Evolutionary conservation across 2,113 vertebrate species (phyloP).

Genomic region (Danionella cerebrum): DNA sequence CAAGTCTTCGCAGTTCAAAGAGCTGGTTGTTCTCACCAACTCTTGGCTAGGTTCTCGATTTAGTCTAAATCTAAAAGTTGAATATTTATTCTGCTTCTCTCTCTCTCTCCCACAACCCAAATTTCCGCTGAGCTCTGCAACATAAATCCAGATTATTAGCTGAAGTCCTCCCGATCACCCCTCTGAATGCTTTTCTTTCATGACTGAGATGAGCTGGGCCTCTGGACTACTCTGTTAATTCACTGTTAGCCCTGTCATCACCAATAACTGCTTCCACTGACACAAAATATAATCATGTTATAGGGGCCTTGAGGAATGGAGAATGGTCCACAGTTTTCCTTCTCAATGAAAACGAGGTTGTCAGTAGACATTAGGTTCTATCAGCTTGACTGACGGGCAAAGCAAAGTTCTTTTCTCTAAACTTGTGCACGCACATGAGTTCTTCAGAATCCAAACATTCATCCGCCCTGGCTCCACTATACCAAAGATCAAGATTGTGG

Average conservation of each 20-base stretch:
- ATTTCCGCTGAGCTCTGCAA: neutral
- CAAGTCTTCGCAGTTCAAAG: constrained; percentile 26
- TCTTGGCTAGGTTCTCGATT: too few relatives aligned
- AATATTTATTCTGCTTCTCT: too few relatives aligned
- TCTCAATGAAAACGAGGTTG: constrained; percentile 14
- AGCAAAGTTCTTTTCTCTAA: neutral
- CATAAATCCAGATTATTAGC: constrained; percentile 4
- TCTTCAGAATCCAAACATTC: neutral
- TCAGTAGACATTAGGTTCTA: constrained; percentile 22
- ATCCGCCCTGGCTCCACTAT: neutral
- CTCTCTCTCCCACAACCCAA: neutral
- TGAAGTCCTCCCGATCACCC: neutral
- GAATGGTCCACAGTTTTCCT: constrained; percentile 8
- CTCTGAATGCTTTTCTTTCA: neutral
- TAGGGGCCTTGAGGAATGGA: constrained; percentile 7
- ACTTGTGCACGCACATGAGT: neutral
- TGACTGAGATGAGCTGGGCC: neutral
- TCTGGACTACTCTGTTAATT: constrained; percentile 9
- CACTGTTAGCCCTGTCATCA: constrained; percentile 29
- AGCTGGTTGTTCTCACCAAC: constrained; percentile 29
- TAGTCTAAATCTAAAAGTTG: too few relatives aligned
- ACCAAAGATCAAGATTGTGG: constrained; percentile 2
- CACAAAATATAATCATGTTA: constrained; percentile 25
- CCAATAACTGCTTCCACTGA: constrained; percentile 23
- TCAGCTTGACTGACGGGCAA: neutral